phyloP scores from a whole-genome alignment of 1,140 invertebrate species.

The Conopomorpha cramerella region DNA sequence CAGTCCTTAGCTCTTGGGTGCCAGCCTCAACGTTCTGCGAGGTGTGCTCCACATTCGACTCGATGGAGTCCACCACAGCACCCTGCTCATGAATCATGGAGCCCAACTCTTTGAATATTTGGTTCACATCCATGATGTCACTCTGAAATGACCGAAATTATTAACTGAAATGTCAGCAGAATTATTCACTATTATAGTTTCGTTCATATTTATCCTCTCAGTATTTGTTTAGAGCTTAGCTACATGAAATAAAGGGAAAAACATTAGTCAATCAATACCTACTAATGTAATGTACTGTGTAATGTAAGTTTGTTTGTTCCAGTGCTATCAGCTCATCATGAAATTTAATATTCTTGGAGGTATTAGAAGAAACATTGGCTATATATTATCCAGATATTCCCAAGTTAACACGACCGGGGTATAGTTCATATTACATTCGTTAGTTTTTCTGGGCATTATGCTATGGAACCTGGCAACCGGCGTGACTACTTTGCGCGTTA shows the following conservation, averaged over 20 bases:
- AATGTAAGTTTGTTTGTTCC: not conserved
- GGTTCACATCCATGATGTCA: conserved; percentile 95
- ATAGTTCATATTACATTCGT: no score
- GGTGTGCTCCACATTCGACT: conserved; percentile 93
- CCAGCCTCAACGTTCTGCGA: conserved; percentile 84
- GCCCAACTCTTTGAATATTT: conserved; percentile 98
- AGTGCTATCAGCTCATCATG: not conserved
- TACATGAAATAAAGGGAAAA: not conserved
- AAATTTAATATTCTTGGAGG: no score
- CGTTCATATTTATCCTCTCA: no score
- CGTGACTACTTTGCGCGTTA: no score
- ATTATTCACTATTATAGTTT: no score
- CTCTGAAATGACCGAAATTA: conserved; percentile 62
- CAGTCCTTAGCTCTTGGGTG: conserved; percentile 78
- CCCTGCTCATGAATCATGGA: conserved; percentile 96
- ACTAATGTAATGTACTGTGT: not conserved
- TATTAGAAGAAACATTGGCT: no score
- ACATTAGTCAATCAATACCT: not conserved
- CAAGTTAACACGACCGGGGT: no score
- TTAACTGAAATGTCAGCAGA: no score
- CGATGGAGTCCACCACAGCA: conserved; percentile 95
- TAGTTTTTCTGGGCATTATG: no score
- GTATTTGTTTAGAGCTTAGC: not conserved
- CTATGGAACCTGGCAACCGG: no score
- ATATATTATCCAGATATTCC: no score